Evolutionary conservation across 2,888 invertebrate genomes (phyloP).

Genomic region (Luperina nickerlii): DNA sequence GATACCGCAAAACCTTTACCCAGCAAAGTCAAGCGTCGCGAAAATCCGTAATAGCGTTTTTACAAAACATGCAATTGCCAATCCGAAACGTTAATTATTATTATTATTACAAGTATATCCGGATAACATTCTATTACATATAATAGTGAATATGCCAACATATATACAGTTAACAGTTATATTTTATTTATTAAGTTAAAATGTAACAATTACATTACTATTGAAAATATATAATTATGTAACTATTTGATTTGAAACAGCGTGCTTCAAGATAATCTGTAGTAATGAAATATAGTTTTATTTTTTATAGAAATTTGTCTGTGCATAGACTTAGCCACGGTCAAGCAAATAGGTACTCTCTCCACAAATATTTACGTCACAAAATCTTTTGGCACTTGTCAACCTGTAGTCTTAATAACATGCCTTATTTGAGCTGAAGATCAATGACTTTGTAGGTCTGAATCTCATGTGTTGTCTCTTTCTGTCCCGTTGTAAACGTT

Average conservation of each 20-base stretch:
- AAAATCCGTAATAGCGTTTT: constrained; percentile 20
- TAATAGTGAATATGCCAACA: constrained; percentile 79
- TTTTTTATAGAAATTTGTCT: constrained; percentile 20
- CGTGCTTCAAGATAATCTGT: constrained; percentile 67
- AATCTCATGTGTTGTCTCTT: neutral
- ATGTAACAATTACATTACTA: constrained; percentile 66
- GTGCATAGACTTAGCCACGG: constrained; percentile 39
- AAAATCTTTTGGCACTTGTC: constrained; percentile 46
- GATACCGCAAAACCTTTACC: constrained; percentile 41
- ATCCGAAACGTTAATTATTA: constrained; percentile 55
- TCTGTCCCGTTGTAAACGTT: neutral
- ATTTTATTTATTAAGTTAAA: constrained; percentile 50
- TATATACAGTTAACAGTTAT: constrained; percentile 80
- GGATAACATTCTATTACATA: constrained; percentile 77
- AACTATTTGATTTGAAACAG: constrained; percentile 65
- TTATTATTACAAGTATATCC: constrained; percentile 48
- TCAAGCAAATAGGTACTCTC: constrained; percentile 15
- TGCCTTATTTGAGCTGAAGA: constrained; percentile 1
- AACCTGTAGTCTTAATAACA: constrained; percentile 1
- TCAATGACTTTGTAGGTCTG: neutral
- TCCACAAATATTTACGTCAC: neutral
- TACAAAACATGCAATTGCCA: constrained; percentile 75
- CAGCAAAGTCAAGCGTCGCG: constrained; percentile 16
- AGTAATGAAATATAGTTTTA: constrained; percentile 40
- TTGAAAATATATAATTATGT: constrained; percentile 59